Evolutionary conservation across 2,797 vertebrate genomes (phyloP), one percentile per base, ranked within the genome.

Genomic region (Bovichtus variegatus): DNA sequence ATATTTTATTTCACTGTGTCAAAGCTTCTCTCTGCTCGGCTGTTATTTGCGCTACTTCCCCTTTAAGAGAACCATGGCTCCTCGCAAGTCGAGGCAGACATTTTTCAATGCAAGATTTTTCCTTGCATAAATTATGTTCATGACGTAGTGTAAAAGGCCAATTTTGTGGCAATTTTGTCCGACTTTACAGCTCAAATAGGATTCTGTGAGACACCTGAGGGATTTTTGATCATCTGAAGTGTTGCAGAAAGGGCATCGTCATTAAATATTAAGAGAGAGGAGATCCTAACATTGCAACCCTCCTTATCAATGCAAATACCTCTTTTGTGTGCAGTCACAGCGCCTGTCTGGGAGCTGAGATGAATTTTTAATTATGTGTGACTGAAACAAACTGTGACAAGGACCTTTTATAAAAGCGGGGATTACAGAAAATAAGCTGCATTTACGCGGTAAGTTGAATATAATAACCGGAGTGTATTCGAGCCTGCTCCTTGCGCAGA

Each of bases 121-220:
- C 86, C 96, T 96, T 97, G 97, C 97, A 99, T 99, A 99, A 98
- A 98, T 98, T 98, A 98, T 98, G 97, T 95, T 98, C 96, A 97
- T 98, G 97, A 98, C 97, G 97, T 97, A 98, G 97, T 96, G 95
- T 94, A 95, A 96, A 97, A 97, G 96, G 96, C 94, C 94, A 96
- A 94, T 95, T 96, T 96, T 94, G 90, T 94, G 93, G 93, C 95
- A 95, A 95, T 93, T 95, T 95, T 93, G 78, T 47, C 73, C 87
- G 91, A 94, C 90, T 96, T 95, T 92, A 68, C 81, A 65, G 87
- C 87, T 87, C 78, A 91, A 85, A 88, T 63, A 43, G 88, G 84
- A 84, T 82, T 78, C 71, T 75, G 73, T 76, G 86, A 78, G 78
- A 54, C 79, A 79, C 81, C 82, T 81, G 46, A 46, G 85, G 92